Evolutionary conservation across 2,888 invertebrate species (phyloP), one percentile per base, ranked within the genome.

Genomic region (Biston stratarius): DNA sequence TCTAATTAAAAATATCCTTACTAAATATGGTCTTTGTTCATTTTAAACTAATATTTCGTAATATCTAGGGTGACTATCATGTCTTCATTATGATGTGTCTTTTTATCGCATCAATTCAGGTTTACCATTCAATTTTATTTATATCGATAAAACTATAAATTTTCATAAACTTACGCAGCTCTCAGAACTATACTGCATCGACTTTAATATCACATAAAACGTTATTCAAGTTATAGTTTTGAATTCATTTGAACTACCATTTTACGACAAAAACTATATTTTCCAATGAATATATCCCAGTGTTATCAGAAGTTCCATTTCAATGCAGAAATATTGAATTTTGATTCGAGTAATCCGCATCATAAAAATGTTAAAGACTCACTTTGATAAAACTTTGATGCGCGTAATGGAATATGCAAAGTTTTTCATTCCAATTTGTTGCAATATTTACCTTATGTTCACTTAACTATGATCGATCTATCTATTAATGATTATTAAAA

Each of bases 321-420:
- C 38, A 12, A 42, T 33, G 24, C 40, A 38, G 49, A 56, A 65
- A 55, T 55, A 48, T 49, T 5, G 55, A 36, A 55, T 59, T 53
- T 53, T 38, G 64, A 60, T 60, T 44, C 10, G 14, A 48, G 55
- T 44, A 44, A 47, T 55, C 42, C 42, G 10, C 14, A 10, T 64
- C 53, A 55, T 65, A 55, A 60, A 55, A 52, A 60, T 1, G 5
- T 47, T 59, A 59, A 53, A 59, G 64, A 55, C 59, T 59, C n/a
- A 64, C 59, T 64, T 59, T 48, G 64, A 65, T 65, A 60, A 59
- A 52, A 53, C 33, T 55, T n/a, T 55, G 34, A 34, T 15, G 15
- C 45, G 0, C 33, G 47, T 48, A 47, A 48, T 33, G 47, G 36
- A 40, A 51, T 40, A 60, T 49, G 59, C 1, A 24, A 36, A 48